phyloP scores from a whole-genome alignment of 2,113 vertebrate genomes.

The Solea senegalensis region DNA sequence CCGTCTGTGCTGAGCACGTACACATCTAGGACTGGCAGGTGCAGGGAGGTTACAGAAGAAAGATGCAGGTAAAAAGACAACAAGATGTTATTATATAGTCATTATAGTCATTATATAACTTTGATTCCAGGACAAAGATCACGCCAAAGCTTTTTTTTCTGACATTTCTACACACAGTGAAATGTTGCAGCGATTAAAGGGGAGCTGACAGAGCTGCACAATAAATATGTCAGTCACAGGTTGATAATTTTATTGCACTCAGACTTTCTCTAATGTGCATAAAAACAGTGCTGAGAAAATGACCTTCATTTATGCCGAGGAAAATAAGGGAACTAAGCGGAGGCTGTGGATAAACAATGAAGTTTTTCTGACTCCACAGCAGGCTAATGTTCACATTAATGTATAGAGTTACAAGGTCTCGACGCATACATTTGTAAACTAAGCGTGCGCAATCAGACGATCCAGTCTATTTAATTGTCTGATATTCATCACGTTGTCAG shows the following conservation, averaged over 20 bases:
- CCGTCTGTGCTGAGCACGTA: conserved; percentile 97
- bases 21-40: conserved; percentile 90
- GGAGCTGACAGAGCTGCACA: conserved; percentile 18
- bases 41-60: conserved; percentile 6
- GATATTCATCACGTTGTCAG: conserved; percentile 80
- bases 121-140: conserved; percentile 4
- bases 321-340: conserved; percentile 42
- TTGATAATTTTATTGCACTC: conserved; percentile 25
- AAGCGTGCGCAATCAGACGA: conserved; percentile 67
- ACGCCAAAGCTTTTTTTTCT: conserved; percentile 27
- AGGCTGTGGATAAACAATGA: conserved; percentile 60
- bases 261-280: conserved; percentile 39
- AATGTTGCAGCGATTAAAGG: conserved; percentile 11
- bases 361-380: conserved; percentile 45
- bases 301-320: conserved; percentile 25
- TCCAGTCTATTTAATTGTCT: conserved; percentile 66
- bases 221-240: conserved; percentile 49
- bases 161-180: conserved; percentile 36
- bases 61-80: conserved; percentile 14
- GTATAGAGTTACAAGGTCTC: conserved; percentile 71
- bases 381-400: conserved; percentile 71
- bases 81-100: not conserved
- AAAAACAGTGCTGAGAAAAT: conserved; percentile 20
- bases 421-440: conserved; percentile 62
- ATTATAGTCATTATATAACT: conserved; percentile 25